Conservation (phyloP, 2,113 vertebrate species). For the Alligator mississippiensis region DNA sequence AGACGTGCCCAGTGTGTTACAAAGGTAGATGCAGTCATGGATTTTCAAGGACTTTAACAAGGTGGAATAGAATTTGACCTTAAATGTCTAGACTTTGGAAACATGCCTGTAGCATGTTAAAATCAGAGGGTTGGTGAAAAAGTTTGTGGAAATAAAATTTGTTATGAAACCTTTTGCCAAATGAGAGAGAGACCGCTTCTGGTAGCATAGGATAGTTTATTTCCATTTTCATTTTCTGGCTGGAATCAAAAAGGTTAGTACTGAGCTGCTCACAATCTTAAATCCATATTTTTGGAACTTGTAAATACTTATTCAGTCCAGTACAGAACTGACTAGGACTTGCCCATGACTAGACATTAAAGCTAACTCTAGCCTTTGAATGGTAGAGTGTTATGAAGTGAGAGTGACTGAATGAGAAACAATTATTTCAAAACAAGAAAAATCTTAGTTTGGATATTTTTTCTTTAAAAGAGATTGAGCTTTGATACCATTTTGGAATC, state of each 20-base stretch:
- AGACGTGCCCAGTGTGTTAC: no score
- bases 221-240: not conserved
- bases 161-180: not conserved
- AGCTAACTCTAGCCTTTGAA: fast-evolving
- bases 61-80: no score
- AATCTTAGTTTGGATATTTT: not conserved
- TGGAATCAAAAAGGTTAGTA: not conserved
- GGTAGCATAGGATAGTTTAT: not conserved
- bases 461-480: not conserved
- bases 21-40: no score
- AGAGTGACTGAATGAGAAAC: not conserved
- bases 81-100: no score
- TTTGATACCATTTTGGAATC: not conserved
- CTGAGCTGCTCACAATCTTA: not conserved
- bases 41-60: no score
- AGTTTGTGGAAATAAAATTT: not conserved
- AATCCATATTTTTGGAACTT: not conserved
- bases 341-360: not conserved
- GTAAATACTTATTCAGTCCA: not conserved
- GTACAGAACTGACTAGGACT: not conserved
- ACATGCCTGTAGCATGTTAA: no score
- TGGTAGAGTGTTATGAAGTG: not conserved
- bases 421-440: not conserved
- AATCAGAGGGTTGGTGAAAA: fast-evolving
- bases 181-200: not conserved